A percentile compares a stretch with the other conserved stretches of the same genome.
Conservation (phyloP, 2,888 invertebrate genomes). For the Tuberolachnus salignus region DNA sequence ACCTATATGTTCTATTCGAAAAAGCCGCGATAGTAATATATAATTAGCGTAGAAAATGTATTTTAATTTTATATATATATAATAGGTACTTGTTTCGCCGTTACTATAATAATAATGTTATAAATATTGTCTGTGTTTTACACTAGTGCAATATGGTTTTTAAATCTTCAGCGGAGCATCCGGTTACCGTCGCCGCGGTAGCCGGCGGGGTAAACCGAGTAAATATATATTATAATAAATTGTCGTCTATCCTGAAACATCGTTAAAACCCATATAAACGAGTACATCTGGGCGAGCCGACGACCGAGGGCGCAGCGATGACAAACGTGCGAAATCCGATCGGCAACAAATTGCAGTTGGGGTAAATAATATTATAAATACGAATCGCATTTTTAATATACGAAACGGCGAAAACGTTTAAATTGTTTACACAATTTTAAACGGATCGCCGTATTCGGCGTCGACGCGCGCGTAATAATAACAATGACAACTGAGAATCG, state of each 20-base stretch:
- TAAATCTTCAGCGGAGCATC: conserved; percentile 16
- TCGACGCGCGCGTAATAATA: no score
- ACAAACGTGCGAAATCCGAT: conserved; percentile 46
- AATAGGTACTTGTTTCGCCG: no score
- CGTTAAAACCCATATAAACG: not conserved
- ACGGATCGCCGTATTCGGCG: not conserved
- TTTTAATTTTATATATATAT: not conserved
- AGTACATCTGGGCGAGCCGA: conserved; percentile 19
- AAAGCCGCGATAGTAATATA: no score
- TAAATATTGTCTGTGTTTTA: not conserved
- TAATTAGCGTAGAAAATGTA: not conserved
- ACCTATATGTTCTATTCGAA: no score
- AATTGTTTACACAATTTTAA: not conserved
- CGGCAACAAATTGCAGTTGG: conserved; percentile 34
- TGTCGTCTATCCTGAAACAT: not conserved
- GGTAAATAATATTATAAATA: not conserved
- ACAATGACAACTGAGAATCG: no score
- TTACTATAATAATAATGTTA: not conserved
- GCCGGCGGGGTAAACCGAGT: not conserved
- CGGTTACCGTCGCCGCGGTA: not conserved
- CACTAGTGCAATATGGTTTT: conserved; percentile 20
- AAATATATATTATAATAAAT: not conserved
- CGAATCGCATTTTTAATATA: not conserved
- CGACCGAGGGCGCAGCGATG: conserved; percentile 25
- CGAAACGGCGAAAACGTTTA: not conserved